Conservation (phyloP, 1,140 invertebrate genomes). For the Cydia strobilella region DNA sequence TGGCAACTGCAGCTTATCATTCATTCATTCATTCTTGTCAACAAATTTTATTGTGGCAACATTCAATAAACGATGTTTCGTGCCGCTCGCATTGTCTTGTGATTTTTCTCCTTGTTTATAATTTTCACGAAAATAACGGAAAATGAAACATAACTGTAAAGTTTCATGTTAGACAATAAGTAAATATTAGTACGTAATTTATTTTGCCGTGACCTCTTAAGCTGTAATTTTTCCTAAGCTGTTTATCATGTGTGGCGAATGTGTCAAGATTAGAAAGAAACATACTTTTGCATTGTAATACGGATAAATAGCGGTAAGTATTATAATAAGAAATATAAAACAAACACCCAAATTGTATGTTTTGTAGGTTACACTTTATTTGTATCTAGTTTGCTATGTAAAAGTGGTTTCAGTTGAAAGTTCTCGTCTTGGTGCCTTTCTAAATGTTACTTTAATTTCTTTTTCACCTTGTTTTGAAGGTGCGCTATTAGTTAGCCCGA, state of each 20-base stretch:
- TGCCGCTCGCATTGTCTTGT: constrained; percentile 58
- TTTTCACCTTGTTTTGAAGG: constrained; percentile 28
- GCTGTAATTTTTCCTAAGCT: constrained; percentile 44
- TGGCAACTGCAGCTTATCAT: constrained; percentile 26
- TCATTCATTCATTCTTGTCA: constrained; percentile 25
- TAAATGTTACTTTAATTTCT: constrained; percentile 49
- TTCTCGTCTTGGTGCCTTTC: constrained; percentile 47
- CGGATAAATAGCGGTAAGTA: constrained; percentile 67
- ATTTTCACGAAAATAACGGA: constrained; percentile 76
- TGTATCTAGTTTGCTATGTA: constrained; percentile 36
- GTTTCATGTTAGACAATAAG: constrained; percentile 47
- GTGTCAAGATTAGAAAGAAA: constrained; percentile 72
- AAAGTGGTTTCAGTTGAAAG: constrained; percentile 39
- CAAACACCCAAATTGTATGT: constrained; percentile 38
- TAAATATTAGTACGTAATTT: constrained; percentile 42
- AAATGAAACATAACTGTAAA: constrained; percentile 71
- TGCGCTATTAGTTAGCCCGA: constrained; percentile 13
- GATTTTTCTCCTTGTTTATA: constrained; percentile 66
- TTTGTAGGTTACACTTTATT: constrained; percentile 37
- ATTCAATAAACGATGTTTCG: constrained; percentile 26
- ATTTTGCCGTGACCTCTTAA: constrained; percentile 40
- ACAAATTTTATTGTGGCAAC: constrained; percentile 35
- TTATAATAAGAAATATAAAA: constrained; percentile 43
- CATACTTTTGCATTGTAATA: constrained; percentile 70
- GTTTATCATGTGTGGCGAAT: constrained; percentile 71